Conservation (phyloP, 2,113 vertebrate species). For the Neolamprologus modestus region DNA sequence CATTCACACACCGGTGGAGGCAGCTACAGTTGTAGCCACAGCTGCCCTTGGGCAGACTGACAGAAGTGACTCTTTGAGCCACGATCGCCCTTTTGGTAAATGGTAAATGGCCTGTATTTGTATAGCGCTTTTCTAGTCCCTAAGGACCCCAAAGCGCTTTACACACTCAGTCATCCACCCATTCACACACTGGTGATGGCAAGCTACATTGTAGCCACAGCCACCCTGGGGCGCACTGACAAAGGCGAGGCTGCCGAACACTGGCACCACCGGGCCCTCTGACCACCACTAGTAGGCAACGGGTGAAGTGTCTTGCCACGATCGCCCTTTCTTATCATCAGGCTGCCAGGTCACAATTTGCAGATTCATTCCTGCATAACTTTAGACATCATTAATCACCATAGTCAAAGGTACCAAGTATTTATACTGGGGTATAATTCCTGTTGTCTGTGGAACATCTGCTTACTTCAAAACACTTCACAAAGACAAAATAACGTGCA, state of each 20-base stretch:
- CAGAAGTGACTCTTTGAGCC: not conserved
- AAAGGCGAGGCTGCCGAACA: not conserved
- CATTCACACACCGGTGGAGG: not conserved
- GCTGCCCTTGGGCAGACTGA: not conserved
- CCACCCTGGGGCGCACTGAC: rapidly evolving
- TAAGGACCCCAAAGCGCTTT: no score
- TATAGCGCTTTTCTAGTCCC: no score
- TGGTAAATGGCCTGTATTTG: not conserved
- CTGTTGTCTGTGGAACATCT: not conserved
- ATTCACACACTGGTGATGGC: no score
- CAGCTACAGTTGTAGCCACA: not conserved
- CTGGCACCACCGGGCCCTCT: not conserved
- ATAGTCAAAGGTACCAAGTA: not conserved
- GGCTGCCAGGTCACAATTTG: not conserved
- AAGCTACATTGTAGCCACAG: no score
- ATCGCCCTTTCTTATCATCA: not conserved
- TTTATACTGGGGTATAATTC: not conserved
- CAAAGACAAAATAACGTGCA: not conserved
- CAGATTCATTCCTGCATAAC: not conserved
- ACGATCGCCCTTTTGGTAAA: no score
- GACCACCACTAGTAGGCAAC: not conserved
- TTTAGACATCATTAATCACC: not conserved
- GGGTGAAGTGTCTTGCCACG: not conserved
- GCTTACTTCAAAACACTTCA: not conserved
- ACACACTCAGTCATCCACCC: no score